Evolutionary conservation across 2,113 vertebrate genomes (phyloP).

Genomic region (Anolis sagrei): DNA sequence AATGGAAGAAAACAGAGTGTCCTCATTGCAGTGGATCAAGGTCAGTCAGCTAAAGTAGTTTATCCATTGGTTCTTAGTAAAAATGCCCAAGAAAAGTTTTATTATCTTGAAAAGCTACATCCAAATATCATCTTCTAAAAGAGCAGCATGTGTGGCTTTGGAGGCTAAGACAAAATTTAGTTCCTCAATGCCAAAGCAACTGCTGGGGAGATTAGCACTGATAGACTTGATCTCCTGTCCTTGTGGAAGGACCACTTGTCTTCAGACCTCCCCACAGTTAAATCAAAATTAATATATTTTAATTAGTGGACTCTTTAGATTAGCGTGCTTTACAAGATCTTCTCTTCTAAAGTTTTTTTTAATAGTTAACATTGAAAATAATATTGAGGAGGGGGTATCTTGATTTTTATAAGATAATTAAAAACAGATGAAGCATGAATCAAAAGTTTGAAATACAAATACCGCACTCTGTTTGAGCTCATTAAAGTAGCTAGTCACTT

Average conservation of each 20-base stretch:
- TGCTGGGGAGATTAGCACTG: background rate
- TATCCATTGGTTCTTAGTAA: background rate
- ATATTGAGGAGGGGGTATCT: conserved; percentile 43
- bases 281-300: conserved; percentile 49
- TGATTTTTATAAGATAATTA: conserved; percentile 69
- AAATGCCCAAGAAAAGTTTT: background rate
- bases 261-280: background rate
- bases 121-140: background rate
- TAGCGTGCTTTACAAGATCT: conserved; percentile 7
- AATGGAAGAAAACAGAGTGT: no score
- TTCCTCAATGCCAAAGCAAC: background rate
- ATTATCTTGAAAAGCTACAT: background rate
- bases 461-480: conserved; percentile 66
- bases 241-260: background rate
- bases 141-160: background rate
- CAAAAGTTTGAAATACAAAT: conserved; percentile 69
- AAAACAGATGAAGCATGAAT: conserved; percentile 70
- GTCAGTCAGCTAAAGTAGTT: background rate
- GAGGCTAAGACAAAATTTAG: background rate
- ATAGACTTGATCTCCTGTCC: background rate
- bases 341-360: conserved; percentile 49
- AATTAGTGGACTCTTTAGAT: conserved; percentile 32
- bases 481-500: conserved; percentile 67
- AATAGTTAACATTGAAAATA: conserved; percentile 41
- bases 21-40: no score